These are phyloP conservation scores for Drosophila cognata DNA, from an alignment of 2,888 invertebrate genomes.

Conservation along the genomic window DNA sequence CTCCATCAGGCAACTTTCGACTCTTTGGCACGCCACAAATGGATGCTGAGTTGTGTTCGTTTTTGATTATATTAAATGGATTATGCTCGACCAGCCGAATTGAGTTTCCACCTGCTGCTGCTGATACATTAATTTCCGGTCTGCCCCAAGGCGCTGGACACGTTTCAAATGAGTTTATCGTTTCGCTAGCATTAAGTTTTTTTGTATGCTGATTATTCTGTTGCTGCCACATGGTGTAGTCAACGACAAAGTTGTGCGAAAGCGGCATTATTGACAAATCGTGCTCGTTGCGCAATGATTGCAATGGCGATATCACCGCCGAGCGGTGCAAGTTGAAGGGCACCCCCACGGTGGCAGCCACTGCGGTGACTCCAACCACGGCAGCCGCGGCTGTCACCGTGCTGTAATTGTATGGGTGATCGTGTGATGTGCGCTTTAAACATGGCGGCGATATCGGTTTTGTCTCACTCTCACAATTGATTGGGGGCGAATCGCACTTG, in stretches of 20 bases:
- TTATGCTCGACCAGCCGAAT: conserved; percentile 27
- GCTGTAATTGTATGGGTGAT: conserved; percentile 64
- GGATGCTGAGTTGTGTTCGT: conserved; percentile 38
- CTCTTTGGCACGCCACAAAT: conserved; percentile 39
- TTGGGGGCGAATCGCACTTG: conserved; percentile 29
- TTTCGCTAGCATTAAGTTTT: conserved; percentile 69
- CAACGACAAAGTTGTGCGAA: conserved; percentile 89
- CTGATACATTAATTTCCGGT: conserved; percentile 61
- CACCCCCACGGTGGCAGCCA: conserved; percentile 66
- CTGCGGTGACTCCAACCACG: conserved; percentile 74
- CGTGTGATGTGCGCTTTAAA: conserved; percentile 31
- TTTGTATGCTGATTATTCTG: conserved; percentile 73
- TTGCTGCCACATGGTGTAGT: conserved; percentile 91
- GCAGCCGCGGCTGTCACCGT: conserved; percentile 69
- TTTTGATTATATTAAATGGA: conserved; percentile 43
- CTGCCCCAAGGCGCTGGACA: conserved; percentile 88
- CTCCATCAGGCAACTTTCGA: conserved; percentile 33
- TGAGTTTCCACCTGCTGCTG: conserved; percentile 21
- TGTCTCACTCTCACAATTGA: conserved; percentile 26
- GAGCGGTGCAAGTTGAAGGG: conserved; percentile 66
- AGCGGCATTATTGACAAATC: conserved; percentile 86
- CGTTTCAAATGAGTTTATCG: conserved; percentile 33
- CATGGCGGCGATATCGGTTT: conserved; percentile 12
- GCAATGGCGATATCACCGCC: conserved; percentile 49
- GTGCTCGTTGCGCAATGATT: conserved; percentile 62